Percentiles rank a stretch among this genome's conserved stretches.
These are phyloP conservation scores for Sphinx pinastri DNA, from an alignment of 2,888 invertebrate species.

Conservation along the genomic window DNA sequence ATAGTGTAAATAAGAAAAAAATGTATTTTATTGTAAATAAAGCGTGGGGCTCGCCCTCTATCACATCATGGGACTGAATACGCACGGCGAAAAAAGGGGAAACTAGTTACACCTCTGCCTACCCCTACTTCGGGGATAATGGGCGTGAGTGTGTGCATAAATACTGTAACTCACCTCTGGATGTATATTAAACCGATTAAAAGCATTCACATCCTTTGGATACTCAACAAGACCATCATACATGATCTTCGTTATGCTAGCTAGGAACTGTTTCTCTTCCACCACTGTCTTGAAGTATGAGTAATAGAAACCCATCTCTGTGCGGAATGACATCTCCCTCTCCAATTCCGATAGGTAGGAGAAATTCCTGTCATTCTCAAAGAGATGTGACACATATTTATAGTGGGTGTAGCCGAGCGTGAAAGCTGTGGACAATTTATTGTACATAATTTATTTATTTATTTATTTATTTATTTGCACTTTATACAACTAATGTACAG, in stretches of 20 bases:
- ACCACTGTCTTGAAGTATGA: constrained; percentile 93
- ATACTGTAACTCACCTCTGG: constrained; percentile 87
- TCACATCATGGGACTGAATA: too few species aligned
- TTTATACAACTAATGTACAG: too few species aligned
- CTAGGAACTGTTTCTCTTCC: constrained; percentile 85
- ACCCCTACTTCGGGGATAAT: too few species aligned
- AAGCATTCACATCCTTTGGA: constrained; percentile 91
- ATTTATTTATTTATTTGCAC: too few species aligned
- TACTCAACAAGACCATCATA: constrained; percentile 91
- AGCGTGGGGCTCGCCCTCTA: too few species aligned
- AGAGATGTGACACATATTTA: constrained; percentile 88
- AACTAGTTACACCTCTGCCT: too few species aligned
- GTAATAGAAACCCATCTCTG: constrained; percentile 96
- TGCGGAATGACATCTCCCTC: constrained; percentile 92
- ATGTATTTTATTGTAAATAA: too few species aligned
- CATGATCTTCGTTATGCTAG: constrained; percentile 86
- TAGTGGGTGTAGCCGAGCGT: constrained; percentile 84
- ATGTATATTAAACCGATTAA: constrained; percentile 92
- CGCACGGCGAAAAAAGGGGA: too few species aligned
- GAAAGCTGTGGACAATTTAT: constrained; percentile 72
- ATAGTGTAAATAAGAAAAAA: too few species aligned
- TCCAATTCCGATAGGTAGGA: constrained; percentile 92
- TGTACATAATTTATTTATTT: background rate
- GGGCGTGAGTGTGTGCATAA: too few species aligned
- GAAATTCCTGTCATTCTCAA: constrained; percentile 93